Percentiles rank a stretch among this genome's conserved stretches.
These are phyloP conservation scores for Heterohyrax brucei DNA, from an alignment of 2,797 vertebrate genomes.

Conservation along the genomic window DNA sequence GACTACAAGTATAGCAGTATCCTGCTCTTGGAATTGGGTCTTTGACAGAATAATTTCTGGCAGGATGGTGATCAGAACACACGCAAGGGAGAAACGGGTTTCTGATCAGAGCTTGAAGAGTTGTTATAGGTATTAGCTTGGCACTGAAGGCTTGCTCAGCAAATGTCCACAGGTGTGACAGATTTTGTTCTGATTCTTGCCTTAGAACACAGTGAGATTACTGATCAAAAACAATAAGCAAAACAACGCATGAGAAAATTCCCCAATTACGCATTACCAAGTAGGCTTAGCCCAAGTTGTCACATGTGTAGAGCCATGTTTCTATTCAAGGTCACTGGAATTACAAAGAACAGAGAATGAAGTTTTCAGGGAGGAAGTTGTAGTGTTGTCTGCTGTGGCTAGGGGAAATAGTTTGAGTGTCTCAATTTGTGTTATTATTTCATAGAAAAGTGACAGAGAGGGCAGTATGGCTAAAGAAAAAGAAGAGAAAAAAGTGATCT, in stretches of 20 bases:
- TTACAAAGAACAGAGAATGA: neutral
- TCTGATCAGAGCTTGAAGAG: neutral
- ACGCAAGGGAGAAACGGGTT: too few relatives aligned
- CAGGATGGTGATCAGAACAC: neutral
- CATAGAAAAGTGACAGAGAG: neutral
- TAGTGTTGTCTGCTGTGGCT: neutral
- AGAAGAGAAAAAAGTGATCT: neutral
- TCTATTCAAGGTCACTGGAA: neutral
- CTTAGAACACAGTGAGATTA: neutral
- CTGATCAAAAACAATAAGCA: neutral
- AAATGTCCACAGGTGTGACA: neutral
- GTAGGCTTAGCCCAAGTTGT: neutral
- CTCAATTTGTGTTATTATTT: neutral
- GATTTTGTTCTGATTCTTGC: neutral
- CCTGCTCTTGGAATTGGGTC: too few relatives aligned
- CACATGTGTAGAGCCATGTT: neutral
- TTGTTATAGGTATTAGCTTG: neutral
- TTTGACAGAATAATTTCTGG: too few relatives aligned
- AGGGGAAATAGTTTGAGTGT: too few relatives aligned
- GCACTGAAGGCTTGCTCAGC: neutral
- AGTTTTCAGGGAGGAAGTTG: neutral
- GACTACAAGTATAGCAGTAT: too few relatives aligned
- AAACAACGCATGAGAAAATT: neutral
- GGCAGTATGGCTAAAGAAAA: too few relatives aligned
- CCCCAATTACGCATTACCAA: neutral